Evolutionary conservation across 2,888 invertebrate genomes (phyloP).

Genomic region (Nycteola revayana): DNA sequence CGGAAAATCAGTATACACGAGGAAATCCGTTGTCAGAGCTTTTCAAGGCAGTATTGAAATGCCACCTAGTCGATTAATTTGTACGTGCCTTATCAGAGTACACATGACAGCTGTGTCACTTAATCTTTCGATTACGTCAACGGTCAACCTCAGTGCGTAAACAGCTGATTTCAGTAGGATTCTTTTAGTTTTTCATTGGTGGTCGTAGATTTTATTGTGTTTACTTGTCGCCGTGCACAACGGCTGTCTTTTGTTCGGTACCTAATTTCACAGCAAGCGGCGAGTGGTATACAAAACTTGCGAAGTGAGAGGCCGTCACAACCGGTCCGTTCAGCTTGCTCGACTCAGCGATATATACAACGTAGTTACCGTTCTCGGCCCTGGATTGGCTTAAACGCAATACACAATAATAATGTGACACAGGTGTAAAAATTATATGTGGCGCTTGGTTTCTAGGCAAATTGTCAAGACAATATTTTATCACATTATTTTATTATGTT

Average conservation of each 20-base stretch:
- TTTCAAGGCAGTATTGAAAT: conserved; percentile 70
- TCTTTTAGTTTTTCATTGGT: conserved; percentile 41
- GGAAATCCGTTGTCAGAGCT: conserved; percentile 76
- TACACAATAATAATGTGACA: conserved; percentile 20
- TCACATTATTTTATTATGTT: conserved; percentile 33
- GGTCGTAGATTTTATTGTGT: conserved; percentile 57
- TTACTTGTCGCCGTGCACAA: conserved; percentile 55
- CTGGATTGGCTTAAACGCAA: conserved; percentile 33
- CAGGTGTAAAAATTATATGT: conserved; percentile 41
- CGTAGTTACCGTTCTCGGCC: conserved; percentile 46
- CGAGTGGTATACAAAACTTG: conserved; percentile 72
- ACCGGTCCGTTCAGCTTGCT: conserved; percentile 73
- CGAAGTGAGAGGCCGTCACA: conserved; percentile 80
- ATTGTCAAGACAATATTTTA: conserved; percentile 33
- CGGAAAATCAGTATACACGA: conserved; percentile 70
- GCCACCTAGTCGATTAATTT: conserved; percentile 46
- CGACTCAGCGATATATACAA: conserved; percentile 67
- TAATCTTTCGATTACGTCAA: conserved; percentile 48
- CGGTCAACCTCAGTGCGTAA: conserved; percentile 44
- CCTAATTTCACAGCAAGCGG: conserved; percentile 76
- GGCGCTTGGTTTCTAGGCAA: conserved; percentile 46
- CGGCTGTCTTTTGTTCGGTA: conserved; percentile 74
- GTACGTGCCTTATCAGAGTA: conserved; percentile 43
- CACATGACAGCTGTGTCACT: conserved; percentile 38
- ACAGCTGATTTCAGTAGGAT: conserved; percentile 41